A percentile compares a stretch with the other conserved stretches of the same genome.
phyloP scores from a whole-genome alignment of 2,888 invertebrate species.

The Magallana nippona region DNA sequence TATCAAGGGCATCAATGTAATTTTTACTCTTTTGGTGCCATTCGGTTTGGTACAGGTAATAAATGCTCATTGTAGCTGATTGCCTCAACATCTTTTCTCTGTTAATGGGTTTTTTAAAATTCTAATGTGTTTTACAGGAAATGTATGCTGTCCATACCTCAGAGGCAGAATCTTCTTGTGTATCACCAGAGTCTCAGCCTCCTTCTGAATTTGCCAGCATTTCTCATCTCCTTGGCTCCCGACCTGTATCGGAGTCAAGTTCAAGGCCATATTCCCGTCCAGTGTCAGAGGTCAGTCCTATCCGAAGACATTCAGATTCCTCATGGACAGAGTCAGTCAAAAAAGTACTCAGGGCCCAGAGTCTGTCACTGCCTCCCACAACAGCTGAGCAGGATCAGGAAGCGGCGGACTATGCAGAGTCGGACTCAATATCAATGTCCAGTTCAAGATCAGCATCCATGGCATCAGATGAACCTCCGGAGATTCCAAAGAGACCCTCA shows the following conservation, averaged over 20 bases:
- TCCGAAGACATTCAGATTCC: slow-evolving; percentile 41
- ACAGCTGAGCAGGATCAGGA: slow-evolving; percentile 14
- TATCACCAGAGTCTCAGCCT: slow-evolving; percentile 54
- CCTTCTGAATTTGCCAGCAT: slow-evolving; percentile 53
- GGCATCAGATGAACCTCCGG: slow-evolving; percentile 60
- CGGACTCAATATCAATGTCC: slow-evolving; percentile 56
- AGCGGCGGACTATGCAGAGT: slow-evolving; percentile 45
- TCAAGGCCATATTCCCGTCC: slow-evolving; percentile 58
- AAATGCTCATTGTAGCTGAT: too few species aligned
- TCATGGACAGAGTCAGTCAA: slow-evolving; percentile 49
- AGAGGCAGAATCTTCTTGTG: slow-evolving; percentile 48
- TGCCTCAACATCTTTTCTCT: not conserved
- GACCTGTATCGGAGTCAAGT: slow-evolving; percentile 57
- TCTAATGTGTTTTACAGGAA: slow-evolving; percentile 41
- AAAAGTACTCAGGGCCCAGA: slow-evolving; percentile 40
- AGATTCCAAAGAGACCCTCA: slow-evolving; percentile 68
- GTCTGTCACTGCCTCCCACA: not conserved
- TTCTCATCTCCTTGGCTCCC: slow-evolving; percentile 50
- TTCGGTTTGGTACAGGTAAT: not conserved
- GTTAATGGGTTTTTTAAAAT: not conserved
- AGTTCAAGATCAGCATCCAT: slow-evolving; percentile 53
- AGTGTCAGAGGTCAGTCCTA: slow-evolving; percentile 41
- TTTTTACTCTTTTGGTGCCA: not conserved
- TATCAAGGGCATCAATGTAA: not conserved
- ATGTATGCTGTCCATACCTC: slow-evolving; percentile 52